Base-by-base conservation (phyloP, 37 sponge, comb jelly and placozoan species). In the Bolinopsis microptera region DNA sequence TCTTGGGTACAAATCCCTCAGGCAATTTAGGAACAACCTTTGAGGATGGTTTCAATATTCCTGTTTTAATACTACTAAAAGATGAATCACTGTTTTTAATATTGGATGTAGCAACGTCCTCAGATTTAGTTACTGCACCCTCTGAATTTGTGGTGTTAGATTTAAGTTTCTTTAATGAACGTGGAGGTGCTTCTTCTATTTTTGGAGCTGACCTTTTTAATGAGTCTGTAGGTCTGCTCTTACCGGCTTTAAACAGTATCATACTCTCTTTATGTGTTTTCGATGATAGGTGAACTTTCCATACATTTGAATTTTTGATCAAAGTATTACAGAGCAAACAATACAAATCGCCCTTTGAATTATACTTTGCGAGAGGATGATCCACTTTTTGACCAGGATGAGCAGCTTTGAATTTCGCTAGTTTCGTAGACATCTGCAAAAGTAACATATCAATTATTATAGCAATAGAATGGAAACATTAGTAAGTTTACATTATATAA, bases 1-100 rank as follows among this genome's bases (percentile, higher is more conserved):
- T 41, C 26, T 86, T 86, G 13, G 90, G 90, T 3, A 86, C 90
- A 86, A 86, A 86, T 18, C 90, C 90, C 26, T 86, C 90, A 40
- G 90, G 90, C 21, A 86, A 40, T 27, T 13, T 28, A 24, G 90
- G 90, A 0, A 86, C 90, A 86, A 86, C 90, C 3, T 26, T 86
- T 26, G 90, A 86, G 38, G 40, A 39, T 27, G 34, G 9, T 40
- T 86, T 86, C 48, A 86, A 27, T 41, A 86, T 86, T 13, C 90
- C 90, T 33, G 27, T 40, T 24, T 39, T 39, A 27, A 36, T 86
- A 9, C 0, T 23, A 21, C 38, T 28, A n/a, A n/a, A n/a, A n/a
- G n/a, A n/a, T n/a, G n/a, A n/a, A n/a, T n/a, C n/a, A n/a, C n/a
- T n/a, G n/a, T n/a, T n/a, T 31, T 77, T 32, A 9, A 16, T 9